Base-by-base conservation (phyloP, 2,888 invertebrate species). In the Atrina japonica region DNA sequence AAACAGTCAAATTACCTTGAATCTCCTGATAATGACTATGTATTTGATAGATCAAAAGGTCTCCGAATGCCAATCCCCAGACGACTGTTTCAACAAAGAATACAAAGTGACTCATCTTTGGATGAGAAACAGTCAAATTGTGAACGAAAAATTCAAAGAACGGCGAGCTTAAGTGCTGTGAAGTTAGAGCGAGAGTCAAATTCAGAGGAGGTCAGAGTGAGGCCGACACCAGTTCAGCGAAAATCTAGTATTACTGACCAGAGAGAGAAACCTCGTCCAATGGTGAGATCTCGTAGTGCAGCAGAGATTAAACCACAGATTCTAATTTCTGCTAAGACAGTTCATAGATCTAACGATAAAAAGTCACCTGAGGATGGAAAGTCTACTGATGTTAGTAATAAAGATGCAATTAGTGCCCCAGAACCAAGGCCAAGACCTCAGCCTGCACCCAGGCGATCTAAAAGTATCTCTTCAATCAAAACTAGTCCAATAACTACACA, bases 271-370 rank as follows among this genome's bases (percentile, higher is more conserved):
- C 61, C 61, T 14, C 41, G 43, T 1, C 61, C 61, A 9, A 61
- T 61, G 61, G 61, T 49, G 18, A 41, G 61, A 25, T n/a, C 61
- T 16, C 25, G 49, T 2, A 61, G 61, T 30, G 30, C 18, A 47
- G n/a, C 14, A n/a, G 61, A 61, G 29, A 49, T 61, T 16, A 61
- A 61, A 49, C 61, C 61, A 7, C 23, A 45, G 18, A 49, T 61
- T 21, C 30, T 25, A n/a, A 49, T 61, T n/a, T 16, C 27, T 6
- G 41, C 58, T 27, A 40, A 41, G 11, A 58, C 18, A 23, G 35
- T 58, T 16, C 67, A 60, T 18, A 67, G 60, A 30, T 50, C 67
- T 52, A 60, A 60, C 11, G 53, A 53, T 60, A n/a, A n/a, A n/a
- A n/a, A n/a, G n/a, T 40, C 53, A 9, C 11, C 43, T 6, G 52